These are phyloP conservation scores for Salticus scenicus DNA, from an alignment of 2,888 invertebrate genomes.

Conservation along the genomic window DNA sequence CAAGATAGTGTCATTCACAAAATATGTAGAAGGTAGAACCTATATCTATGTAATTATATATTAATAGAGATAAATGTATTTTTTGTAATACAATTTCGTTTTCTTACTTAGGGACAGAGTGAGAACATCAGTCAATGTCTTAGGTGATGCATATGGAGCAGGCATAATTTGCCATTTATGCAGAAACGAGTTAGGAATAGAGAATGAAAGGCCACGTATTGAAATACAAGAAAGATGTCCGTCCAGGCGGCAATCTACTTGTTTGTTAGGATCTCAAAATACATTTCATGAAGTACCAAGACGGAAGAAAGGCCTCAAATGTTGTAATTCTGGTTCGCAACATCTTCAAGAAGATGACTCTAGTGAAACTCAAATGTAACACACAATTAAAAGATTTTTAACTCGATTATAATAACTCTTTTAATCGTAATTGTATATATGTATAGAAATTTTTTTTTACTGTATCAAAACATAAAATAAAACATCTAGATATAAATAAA, in stretches of 20 bases:
- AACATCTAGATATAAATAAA: too few species aligned
- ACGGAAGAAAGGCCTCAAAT: slow-evolving; percentile 25
- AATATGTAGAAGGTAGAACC: too few species aligned
- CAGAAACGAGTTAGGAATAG: slow-evolving; percentile 76
- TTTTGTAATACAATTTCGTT: neutral
- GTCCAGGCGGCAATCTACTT: slow-evolving; percentile 7
- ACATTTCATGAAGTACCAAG: slow-evolving; percentile 26
- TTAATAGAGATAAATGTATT: too few species aligned
- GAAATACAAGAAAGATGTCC: slow-evolving; percentile 47
- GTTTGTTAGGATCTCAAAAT: slow-evolving; percentile 19
- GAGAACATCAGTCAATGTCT: slow-evolving; percentile 79
- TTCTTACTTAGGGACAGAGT: slow-evolving; percentile 78
- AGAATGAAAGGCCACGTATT: slow-evolving; percentile 70
- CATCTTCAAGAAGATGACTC: slow-evolving; percentile 33
- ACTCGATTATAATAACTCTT: too few species aligned
- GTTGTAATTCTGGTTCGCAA: slow-evolving; percentile 2
- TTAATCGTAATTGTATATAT: neutral
- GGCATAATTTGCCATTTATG: slow-evolving; percentile 79
- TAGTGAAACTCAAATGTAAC: slow-evolving; percentile 48
- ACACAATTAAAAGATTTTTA: neutral
- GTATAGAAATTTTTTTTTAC: neutral
- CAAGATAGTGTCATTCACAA: too few species aligned
- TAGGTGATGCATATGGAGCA: slow-evolving; percentile 80
- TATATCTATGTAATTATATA: too few species aligned
- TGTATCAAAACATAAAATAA: too few species aligned